Conservation (phyloP, 92 coral and sea anemone species). For the Epizoanthus illoricatus region DNA sequence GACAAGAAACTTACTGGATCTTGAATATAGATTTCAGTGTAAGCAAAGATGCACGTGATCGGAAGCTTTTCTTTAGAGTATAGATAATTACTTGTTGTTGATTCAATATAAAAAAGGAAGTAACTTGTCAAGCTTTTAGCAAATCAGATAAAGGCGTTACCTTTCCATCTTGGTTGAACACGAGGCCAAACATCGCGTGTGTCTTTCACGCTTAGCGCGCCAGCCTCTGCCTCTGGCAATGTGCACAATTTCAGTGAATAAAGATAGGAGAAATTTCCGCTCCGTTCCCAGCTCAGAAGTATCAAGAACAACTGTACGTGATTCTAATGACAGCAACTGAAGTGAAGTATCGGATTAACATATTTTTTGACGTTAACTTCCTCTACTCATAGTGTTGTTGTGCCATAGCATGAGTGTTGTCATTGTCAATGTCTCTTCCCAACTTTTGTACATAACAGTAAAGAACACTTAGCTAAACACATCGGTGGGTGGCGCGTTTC, state of each 20-base stretch:
- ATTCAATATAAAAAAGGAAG: not conserved
- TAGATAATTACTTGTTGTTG: not conserved
- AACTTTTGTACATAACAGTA: not conserved
- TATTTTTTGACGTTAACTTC: not conserved
- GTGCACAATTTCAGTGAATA: too few relatives aligned
- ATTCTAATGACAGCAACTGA: not conserved
- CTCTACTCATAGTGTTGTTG: not conserved
- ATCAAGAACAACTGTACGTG: slow-evolving; percentile 8
- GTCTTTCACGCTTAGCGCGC: not conserved
- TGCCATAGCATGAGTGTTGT: not conserved
- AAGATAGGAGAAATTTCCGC: not conserved
- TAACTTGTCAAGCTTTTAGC: not conserved
- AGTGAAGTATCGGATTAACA: slow-evolving; percentile 4
- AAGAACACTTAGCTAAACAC: slow-evolving; percentile 8
- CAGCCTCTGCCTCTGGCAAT: not conserved
- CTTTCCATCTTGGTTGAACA: not conserved
- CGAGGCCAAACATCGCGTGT: not conserved
- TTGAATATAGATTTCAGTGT: not conserved
- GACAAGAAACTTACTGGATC: slow-evolving; percentile 1
- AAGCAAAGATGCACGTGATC: slow-evolving; percentile 11
- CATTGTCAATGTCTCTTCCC: not conserved
- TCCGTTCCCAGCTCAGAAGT: not conserved
- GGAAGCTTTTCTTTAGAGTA: not conserved
- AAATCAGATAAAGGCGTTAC: not conserved
- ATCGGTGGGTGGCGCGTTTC: slow-evolving; percentile 22